A percentile compares a stretch with the other conserved stretches of the same genome.
Evolutionary conservation across 2,113 vertebrate genomes (phyloP).

Genomic region (Tauraco erythrolophus): DNA sequence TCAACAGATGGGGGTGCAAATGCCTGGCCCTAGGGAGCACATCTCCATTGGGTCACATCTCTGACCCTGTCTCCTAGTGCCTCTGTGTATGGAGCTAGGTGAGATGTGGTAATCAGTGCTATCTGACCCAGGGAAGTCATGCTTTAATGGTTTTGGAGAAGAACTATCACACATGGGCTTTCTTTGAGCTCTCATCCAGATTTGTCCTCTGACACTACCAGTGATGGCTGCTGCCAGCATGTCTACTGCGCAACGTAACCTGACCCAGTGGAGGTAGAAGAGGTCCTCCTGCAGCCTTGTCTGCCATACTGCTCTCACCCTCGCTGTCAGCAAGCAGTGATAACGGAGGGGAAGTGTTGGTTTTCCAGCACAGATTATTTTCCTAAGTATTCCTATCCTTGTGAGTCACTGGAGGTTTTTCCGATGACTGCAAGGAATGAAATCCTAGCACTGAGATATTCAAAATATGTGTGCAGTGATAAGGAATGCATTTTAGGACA

Average conservation of each 20-base stretch:
- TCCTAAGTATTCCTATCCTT: constrained; percentile 9
- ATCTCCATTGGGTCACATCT: rapidly evolving
- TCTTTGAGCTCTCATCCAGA: background rate
- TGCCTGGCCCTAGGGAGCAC: background rate
- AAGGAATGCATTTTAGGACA: background rate
- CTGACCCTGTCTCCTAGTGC: background rate
- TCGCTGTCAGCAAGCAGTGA: background rate
- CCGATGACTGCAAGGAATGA: background rate
- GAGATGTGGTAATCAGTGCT: rapidly evolving
- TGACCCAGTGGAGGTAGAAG: background rate
- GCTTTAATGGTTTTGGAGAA: background rate
- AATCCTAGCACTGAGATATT: constrained; percentile 2
- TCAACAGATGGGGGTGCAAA: background rate
- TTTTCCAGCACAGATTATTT: constrained; percentile 27
- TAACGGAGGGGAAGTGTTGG: background rate
- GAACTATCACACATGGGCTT: background rate
- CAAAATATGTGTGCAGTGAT: background rate
- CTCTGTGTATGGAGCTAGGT: background rate
- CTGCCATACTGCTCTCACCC: background rate
- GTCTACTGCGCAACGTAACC: background rate
- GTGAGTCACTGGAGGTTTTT: constrained; percentile 44
- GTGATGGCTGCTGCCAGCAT: background rate
- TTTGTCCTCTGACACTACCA: background rate
- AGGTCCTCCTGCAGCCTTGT: background rate
- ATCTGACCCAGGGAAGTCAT: background rate